phyloP scores from a whole-genome alignment of 2,113 vertebrate genomes.

The Zapornia atra region DNA sequence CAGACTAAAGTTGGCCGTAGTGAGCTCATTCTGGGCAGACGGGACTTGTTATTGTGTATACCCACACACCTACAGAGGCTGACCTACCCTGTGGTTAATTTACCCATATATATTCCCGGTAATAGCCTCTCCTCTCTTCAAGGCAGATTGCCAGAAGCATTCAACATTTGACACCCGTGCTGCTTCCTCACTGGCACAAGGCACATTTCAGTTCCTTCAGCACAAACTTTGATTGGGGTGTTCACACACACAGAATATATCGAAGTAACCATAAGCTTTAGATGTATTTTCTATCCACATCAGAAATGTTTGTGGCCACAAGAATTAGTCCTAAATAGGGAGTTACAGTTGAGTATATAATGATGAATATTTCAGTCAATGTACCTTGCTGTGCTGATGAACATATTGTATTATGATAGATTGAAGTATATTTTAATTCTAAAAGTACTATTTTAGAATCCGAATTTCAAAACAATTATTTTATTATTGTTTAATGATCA shows the following conservation, averaged over 20 bases:
- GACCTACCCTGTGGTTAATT: background rate
- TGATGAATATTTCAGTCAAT: background rate
- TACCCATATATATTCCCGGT: background rate
- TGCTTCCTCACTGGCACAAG: background rate
- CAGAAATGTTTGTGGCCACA: background rate
- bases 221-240: background rate
- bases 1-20: background rate
- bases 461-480: background rate
- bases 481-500: background rate
- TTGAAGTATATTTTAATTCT: background rate
- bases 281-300: background rate
- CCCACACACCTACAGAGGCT: background rate
- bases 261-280: background rate
- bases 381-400: background rate
- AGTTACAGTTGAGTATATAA: background rate
- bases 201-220: background rate
- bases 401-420: background rate
- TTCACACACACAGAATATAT: background rate
- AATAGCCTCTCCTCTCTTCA: background rate
- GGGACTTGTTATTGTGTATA: background rate
- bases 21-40: background rate
- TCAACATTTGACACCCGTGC: background rate
- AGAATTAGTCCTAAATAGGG: background rate
- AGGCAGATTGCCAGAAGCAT: background rate
- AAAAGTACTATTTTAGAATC: background rate